Conservation (phyloP, 2,113 vertebrate species). For the Mirza zaza region DNA sequence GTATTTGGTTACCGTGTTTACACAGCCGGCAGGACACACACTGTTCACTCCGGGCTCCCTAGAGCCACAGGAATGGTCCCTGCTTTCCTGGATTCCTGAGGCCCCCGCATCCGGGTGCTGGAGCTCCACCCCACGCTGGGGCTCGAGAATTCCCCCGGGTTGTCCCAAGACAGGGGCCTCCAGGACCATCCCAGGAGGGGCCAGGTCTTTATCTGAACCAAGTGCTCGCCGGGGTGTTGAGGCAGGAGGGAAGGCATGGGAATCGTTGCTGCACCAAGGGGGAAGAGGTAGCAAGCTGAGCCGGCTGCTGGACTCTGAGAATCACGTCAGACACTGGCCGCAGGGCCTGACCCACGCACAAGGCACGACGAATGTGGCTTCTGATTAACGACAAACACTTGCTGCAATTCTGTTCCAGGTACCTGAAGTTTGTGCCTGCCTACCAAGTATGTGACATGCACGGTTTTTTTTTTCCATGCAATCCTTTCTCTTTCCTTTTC, state of each 20-base stretch:
- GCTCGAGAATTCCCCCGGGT: not conserved
- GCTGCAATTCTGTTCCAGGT: too few relatives aligned
- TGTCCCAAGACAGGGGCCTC: not conserved
- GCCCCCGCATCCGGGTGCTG: slow-evolving; percentile 1
- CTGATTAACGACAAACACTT: fast-evolving
- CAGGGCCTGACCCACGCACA: fast-evolving
- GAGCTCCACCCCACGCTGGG: not conserved
- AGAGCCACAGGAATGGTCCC: not conserved
- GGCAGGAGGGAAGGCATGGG: not conserved
- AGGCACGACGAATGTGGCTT: fast-evolving
- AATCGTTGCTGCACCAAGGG: not conserved
- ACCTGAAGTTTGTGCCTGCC: fast-evolving
- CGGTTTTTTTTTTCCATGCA: not conserved
- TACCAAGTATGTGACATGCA: fast-evolving
- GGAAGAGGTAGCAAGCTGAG: not conserved
- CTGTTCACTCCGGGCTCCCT: not conserved
- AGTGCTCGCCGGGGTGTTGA: not conserved
- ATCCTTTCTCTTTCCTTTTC: not conserved
- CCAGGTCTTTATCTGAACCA: not conserved
- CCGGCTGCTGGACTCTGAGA: not conserved
- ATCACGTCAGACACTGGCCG: fast-evolving
- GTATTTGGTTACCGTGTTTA: slow-evolving; percentile 63
- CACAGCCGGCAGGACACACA: slow-evolving; percentile 66
- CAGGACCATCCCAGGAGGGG: not conserved
- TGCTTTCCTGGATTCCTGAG: slow-evolving; percentile 57